phyloP scores from a whole-genome alignment of 2,888 invertebrate genomes.

The Cylloceria caligata region DNA sequence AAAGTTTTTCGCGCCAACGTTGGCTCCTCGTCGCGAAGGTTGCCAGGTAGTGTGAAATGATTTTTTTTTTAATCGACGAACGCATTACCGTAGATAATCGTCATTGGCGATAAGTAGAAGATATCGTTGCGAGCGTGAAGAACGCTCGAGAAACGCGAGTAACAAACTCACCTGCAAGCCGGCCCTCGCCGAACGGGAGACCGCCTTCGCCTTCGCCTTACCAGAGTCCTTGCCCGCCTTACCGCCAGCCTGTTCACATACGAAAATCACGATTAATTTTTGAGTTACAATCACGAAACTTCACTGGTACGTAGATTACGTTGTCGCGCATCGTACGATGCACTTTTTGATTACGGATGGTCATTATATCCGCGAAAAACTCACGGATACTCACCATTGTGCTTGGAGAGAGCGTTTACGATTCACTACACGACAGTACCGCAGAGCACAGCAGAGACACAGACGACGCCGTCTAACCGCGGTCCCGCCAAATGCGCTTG shows the following conservation, averaged over 20 bases:
- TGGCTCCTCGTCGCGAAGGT: conserved; percentile 55
- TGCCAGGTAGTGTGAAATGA: conserved; percentile 14
- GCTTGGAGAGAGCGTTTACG: conserved; percentile 75
- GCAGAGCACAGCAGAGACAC: conserved; percentile 76
- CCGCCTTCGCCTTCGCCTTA: conserved; percentile 99
- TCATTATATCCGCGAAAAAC: conserved; percentile 80
- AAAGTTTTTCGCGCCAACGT: conserved; percentile 80
- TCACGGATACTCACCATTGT: conserved; percentile 85
- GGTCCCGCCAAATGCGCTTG: conserved; percentile 83
- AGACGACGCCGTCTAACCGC: conserved; percentile 75
- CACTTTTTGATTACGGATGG: conserved; percentile 77
- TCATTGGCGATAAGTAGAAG: neutral
- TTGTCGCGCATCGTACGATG: conserved; percentile 71
- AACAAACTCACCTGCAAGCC: conserved; percentile 94
- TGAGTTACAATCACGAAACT: conserved; percentile 86
- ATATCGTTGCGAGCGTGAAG: neutral
- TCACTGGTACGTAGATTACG: conserved; percentile 86
- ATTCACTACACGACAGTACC: conserved; percentile 77
- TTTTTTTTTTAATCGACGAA: neutral
- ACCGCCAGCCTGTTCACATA: conserved; percentile 95
- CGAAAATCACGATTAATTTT: conserved; percentile 86
- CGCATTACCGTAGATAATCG: neutral
- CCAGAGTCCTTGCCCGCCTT: conserved; percentile 99
- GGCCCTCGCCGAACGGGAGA: conserved; percentile 99
- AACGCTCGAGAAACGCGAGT: neutral